Evolutionary conservation across 1,140 invertebrate genomes (phyloP).

Genomic region (Triops cancriformis): DNA sequence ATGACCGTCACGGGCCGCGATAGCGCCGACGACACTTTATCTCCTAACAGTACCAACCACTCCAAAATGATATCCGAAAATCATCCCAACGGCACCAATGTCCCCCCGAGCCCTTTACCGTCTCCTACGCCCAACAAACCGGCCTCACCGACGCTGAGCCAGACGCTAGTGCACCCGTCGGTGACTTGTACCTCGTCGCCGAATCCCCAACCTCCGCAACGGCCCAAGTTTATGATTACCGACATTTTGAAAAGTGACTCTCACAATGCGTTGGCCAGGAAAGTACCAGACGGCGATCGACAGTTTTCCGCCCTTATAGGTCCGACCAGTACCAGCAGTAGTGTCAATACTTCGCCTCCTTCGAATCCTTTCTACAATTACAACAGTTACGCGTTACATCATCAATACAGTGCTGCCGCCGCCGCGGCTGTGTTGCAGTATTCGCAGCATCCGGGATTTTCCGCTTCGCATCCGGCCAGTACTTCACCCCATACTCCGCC

Average conservation of each 20-base stretch:
- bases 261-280: neutral
- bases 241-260: constrained; percentile 35
- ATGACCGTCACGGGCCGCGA: constrained; percentile 21
- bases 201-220: neutral
- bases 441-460: neutral
- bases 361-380: neutral
- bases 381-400: neutral
- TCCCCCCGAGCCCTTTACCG: neutral
- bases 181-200: constrained; percentile 29
- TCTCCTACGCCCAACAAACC: neutral
- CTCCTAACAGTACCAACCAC: constrained; percentile 8
- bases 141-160: neutral
- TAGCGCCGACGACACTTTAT: neutral
- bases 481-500: constrained; percentile 5
- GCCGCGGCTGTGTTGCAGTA: constrained; percentile 14
- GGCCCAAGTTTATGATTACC: constrained; percentile 39
- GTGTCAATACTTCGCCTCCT: neutral
- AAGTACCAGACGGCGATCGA: neutral
- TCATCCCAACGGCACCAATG: constrained; percentile 8
- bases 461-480: constrained; percentile 19
- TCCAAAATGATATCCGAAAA: neutral
- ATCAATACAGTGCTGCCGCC: constrained; percentile 19
- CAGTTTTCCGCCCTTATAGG: neutral
- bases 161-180: constrained; percentile 28
- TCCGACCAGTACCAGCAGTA: neutral